Percentiles rank a stretch among this genome's conserved stretches.
These are phyloP conservation scores for Bombus affinis DNA, from an alignment of 1,140 invertebrate species.

Conservation along the genomic window DNA sequence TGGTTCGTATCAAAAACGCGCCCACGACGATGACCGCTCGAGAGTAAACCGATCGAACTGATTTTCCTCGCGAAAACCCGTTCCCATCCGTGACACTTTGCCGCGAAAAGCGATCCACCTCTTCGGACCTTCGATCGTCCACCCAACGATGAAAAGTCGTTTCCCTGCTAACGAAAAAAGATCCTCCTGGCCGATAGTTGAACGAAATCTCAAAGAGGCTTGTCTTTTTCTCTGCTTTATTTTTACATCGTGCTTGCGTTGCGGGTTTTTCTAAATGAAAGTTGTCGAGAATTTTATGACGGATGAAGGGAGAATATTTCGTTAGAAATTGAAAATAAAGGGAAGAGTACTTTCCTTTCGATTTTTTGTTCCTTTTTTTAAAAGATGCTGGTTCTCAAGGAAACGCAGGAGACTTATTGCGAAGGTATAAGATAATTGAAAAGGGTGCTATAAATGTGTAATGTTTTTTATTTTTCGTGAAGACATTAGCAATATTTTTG, in stretches of 20 bases:
- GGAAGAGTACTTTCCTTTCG: background rate
- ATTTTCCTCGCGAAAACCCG: slow-evolving; percentile 18
- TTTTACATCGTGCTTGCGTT: background rate
- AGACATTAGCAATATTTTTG: background rate
- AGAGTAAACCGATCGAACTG: background rate
- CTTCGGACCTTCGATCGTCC: background rate
- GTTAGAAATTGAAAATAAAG: background rate
- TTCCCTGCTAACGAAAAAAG: background rate
- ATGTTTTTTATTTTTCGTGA: background rate
- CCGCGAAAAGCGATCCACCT: background rate
- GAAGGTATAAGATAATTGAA: background rate
- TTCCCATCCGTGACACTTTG: background rate
- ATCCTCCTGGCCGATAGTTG: background rate
- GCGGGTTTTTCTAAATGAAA: background rate
- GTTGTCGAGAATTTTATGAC: background rate
- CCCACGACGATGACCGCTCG: background rate
- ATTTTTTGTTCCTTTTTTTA: background rate
- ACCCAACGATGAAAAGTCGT: background rate
- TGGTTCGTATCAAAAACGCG: slow-evolving; percentile 1
- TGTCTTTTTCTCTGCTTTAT: background rate
- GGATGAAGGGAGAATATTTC: background rate
- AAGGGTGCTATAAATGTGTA: background rate
- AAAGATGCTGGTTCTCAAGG: too few relatives aligned
- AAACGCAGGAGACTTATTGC: background rate
- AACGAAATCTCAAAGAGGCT: background rate